These are phyloP conservation scores for Antheraea yamamai DNA, from an alignment of 2,888 invertebrate species.

Conservation along the genomic window DNA sequence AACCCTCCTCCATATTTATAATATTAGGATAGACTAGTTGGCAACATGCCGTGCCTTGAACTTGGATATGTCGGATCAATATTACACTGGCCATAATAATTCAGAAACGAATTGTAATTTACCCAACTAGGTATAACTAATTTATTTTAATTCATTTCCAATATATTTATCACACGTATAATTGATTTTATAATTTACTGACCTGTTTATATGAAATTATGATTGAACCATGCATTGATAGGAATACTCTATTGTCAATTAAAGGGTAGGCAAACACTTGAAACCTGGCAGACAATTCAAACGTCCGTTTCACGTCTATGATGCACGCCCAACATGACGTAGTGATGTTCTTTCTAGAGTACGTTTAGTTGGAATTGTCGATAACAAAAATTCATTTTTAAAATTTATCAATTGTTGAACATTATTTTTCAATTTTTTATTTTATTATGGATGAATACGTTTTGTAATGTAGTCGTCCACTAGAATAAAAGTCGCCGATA, in stretches of 20 bases:
- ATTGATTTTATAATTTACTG: not conserved
- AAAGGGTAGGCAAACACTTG: slow-evolving; percentile 6
- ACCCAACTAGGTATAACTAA: no score
- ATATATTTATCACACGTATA: no score
- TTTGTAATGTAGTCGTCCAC: not conserved
- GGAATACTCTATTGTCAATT: slow-evolving; percentile 10
- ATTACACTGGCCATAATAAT: no score
- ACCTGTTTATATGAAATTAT: not conserved
- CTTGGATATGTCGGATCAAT: no score
- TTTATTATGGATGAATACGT: not conserved
- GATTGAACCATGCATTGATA: not conserved
- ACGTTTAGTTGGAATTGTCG: not conserved
- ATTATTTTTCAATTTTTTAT: not conserved
- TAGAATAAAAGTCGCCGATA: no score
- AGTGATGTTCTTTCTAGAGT: not conserved
- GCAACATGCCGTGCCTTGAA: no score
- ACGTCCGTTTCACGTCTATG: slow-evolving; percentile 2
- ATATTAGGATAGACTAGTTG: no score
- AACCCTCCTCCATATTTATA: no score
- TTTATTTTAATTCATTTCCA: no score
- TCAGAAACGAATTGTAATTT: no score
- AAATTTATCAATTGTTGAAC: not conserved
- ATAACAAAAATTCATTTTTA: not conserved
- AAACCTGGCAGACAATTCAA: slow-evolving; percentile 11
- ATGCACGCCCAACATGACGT: slow-evolving; percentile 7